A percentile compares a stretch with the other conserved stretches of the same genome.
Evolutionary conservation across 1,140 invertebrate genomes (phyloP).

Genomic region (Neodiprion virginianus): DNA sequence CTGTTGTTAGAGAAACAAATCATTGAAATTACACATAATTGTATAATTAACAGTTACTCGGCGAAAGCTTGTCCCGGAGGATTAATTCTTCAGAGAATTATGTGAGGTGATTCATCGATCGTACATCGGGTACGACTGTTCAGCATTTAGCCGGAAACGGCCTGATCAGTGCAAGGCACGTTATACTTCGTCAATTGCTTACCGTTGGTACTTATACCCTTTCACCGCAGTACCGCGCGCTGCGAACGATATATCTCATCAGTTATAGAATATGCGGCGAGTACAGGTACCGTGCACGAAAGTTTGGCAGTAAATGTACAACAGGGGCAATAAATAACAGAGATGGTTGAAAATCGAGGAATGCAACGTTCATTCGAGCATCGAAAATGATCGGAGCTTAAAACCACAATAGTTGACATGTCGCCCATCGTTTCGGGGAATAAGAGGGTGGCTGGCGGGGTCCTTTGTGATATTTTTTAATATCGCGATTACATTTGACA

Average conservation of each 20-base stretch:
- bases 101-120: neutral
- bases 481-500: constrained; percentile 21
- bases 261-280: too few species aligned
- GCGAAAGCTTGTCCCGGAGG: neutral
- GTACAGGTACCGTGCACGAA: too few species aligned
- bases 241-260: too few species aligned
- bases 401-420: neutral
- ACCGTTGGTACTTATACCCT: too few species aligned
- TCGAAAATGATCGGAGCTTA: constrained; percentile 5
- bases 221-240: too few species aligned
- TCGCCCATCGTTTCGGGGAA: neutral
- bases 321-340: neutral
- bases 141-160: too few species aligned
- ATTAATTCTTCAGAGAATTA: neutral
- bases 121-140: too few species aligned
- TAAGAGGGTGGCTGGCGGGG: constrained; percentile 2
- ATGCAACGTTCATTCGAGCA: neutral
- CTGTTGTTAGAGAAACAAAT: too few species aligned
- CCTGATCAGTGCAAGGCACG: too few species aligned
- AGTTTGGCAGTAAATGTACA: too few species aligned
- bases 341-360: neutral
- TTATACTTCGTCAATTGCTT: too few species aligned
- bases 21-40: too few species aligned
- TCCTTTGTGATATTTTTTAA: constrained; percentile 19
- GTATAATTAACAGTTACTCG: neutral